These are phyloP conservation scores for Drosophila neotestacea DNA, from an alignment of 2,888 invertebrate species.

Conservation along the genomic window DNA sequence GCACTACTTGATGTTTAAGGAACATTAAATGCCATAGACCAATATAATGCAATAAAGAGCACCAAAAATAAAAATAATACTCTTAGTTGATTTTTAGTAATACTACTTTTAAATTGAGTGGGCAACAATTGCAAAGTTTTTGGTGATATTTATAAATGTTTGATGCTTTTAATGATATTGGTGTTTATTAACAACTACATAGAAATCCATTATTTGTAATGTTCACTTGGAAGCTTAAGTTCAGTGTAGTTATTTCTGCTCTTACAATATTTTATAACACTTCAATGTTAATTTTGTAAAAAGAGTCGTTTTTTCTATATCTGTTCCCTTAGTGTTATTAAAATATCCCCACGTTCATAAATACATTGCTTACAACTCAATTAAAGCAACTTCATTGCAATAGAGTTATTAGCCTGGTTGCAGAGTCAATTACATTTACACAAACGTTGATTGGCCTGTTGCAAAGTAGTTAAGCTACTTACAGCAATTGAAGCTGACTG, in stretches of 20 bases:
- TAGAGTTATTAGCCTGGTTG: slow-evolving; percentile 1
- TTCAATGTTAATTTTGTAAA: too few relatives aligned
- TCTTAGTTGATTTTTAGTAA: too few relatives aligned
- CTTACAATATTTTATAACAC: too few relatives aligned
- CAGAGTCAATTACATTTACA: slow-evolving; percentile 7
- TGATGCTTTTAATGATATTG: too few relatives aligned
- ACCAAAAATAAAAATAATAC: not conserved
- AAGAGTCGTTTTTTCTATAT: too few relatives aligned
- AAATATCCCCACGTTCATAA: not conserved
- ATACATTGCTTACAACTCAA: not conserved
- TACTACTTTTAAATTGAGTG: too few relatives aligned
- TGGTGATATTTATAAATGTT: not conserved
- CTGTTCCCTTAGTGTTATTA: too few relatives aligned
- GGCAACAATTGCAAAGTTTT: not conserved
- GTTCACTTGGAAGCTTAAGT: too few relatives aligned
- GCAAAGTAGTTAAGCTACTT: slow-evolving; percentile 43
- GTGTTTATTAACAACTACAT: too few relatives aligned
- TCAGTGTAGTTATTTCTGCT: too few relatives aligned
- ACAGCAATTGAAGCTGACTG: slow-evolving; percentile 31
- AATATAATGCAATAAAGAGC: not conserved
- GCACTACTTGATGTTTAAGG: not conserved
- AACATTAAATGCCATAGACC: not conserved
- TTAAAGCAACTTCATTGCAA: not conserved
- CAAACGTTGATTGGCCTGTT: slow-evolving; percentile 17
- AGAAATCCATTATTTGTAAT: too few relatives aligned